phyloP scores from a whole-genome alignment of 2,113 vertebrate genomes.

The Ptyas mucosa region DNA sequence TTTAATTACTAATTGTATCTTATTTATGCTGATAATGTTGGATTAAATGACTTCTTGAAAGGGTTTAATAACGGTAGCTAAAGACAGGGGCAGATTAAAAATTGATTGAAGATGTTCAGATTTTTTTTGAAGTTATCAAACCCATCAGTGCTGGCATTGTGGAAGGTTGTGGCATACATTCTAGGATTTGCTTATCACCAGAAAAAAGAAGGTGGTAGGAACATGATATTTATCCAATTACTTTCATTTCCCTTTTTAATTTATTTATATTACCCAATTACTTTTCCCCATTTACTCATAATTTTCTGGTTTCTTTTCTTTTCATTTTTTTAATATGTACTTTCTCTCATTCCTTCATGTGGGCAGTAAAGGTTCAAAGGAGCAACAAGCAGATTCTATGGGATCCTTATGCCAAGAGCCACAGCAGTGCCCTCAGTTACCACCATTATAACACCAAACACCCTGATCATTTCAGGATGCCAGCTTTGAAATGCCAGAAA shows the following conservation, averaged over 20 bases:
- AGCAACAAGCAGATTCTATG: conserved; percentile 84
- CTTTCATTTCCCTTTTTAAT: conserved; percentile 57
- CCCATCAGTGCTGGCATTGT: conserved; percentile 44
- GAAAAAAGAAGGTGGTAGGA: conserved; percentile 22
- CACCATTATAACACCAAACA: conserved; percentile 87
- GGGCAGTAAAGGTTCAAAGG: conserved; percentile 93
- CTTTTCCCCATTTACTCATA: conserved; percentile 69
- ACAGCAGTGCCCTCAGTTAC: conserved; percentile 79
- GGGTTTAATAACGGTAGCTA: conserved; percentile 44
- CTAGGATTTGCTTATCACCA: conserved; percentile 23
- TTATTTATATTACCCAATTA: conserved; percentile 71
- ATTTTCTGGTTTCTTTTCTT: conserved; percentile 58
- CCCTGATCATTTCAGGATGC: conserved; percentile 80
- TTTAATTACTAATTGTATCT: conserved; percentile 44
- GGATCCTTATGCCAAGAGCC: conserved; percentile 81
- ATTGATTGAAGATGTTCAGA: conserved; percentile 47
- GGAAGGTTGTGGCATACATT: conserved; percentile 36
- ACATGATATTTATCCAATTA: conserved; percentile 40
- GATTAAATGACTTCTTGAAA: conserved; percentile 43
- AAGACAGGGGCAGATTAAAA: conserved; percentile 53
- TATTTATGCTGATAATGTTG: conserved; percentile 37
- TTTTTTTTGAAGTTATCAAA: conserved; percentile 20
- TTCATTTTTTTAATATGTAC: conserved; percentile 40
- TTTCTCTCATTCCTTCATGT: conserved; percentile 72
- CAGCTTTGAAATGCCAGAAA: conserved; percentile 75